Percentiles rank a stretch among this genome's conserved stretches.
Conservation (phyloP, 1,140 invertebrate species). For the Latrodectus geometricus region DNA sequence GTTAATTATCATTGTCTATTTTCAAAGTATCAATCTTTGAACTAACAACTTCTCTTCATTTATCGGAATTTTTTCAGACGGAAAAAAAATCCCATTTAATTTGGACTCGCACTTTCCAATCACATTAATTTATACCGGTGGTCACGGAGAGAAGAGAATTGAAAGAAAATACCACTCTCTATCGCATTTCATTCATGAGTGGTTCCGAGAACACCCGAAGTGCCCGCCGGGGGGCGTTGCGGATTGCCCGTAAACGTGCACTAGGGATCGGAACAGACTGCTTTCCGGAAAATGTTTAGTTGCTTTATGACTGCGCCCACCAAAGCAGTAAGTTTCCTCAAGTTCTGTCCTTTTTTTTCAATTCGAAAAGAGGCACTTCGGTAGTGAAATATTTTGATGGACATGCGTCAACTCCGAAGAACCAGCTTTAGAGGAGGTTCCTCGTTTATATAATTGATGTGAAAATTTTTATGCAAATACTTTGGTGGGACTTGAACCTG, state of each 20-base stretch:
- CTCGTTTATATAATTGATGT: too few relatives aligned
- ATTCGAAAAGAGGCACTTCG: not conserved
- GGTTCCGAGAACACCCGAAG: slow-evolving; percentile 1
- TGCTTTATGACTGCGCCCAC: slow-evolving; percentile 27
- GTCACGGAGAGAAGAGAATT: not conserved
- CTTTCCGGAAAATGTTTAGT: slow-evolving; percentile 56
- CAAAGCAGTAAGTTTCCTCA: slow-evolving; percentile 15
- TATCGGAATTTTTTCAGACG: too few relatives aligned
- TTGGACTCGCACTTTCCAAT: not conserved
- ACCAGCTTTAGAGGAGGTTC: too few relatives aligned
- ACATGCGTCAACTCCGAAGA: not conserved
- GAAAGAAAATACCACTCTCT: not conserved
- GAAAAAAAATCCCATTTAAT: not conserved
- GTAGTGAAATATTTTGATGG: slow-evolving; percentile 3
- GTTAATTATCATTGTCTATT: too few relatives aligned
- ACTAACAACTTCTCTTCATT: too few relatives aligned
- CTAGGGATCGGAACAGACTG: not conserved
- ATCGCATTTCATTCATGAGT: not conserved
- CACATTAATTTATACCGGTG: not conserved
- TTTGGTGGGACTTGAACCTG: not conserved
- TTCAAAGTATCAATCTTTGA: too few relatives aligned
- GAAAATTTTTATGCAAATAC: not conserved
- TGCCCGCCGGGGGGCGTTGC: slow-evolving; percentile 12
- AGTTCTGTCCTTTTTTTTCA: slow-evolving; percentile 24
- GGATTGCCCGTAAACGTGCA: not conserved